phyloP scores from a whole-genome alignment of 2,888 invertebrate genomes.

The Volucella zonaria region DNA sequence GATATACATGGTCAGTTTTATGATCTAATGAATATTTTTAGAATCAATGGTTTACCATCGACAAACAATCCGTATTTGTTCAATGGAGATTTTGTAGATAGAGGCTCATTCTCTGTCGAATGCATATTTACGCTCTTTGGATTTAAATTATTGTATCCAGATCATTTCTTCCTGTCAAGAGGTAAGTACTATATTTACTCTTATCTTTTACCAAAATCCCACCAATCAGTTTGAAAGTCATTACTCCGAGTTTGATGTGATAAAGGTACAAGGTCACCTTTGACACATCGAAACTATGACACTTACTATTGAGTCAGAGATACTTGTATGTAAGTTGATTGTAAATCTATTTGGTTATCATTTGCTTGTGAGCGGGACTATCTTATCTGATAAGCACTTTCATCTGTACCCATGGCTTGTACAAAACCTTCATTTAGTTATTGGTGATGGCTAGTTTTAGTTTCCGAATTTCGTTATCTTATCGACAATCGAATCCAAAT shows the following conservation, averaged over 20 bases:
- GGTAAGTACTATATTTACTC: slow-evolving; percentile 85
- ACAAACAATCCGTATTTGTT: slow-evolving; percentile 97
- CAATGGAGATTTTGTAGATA: slow-evolving; percentile 99
- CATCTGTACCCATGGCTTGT: neutral
- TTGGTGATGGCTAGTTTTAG: neutral
- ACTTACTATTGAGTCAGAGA: too few relatives aligned
- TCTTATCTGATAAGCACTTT: too few relatives aligned
- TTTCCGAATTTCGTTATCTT: slow-evolving; percentile 2
- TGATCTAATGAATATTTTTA: slow-evolving; percentile 98
- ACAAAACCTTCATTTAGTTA: neutral
- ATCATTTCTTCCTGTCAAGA: slow-evolving; percentile 98
- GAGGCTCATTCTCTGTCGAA: slow-evolving; percentile 99
- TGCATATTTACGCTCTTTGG: slow-evolving; percentile 99
- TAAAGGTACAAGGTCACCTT: too few relatives aligned
- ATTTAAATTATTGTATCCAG: slow-evolving; percentile 96
- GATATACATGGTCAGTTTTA: slow-evolving; percentile 99
- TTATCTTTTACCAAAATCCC: neutral
- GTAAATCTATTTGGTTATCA: too few relatives aligned
- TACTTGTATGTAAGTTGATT: too few relatives aligned
- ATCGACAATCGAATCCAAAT: neutral
- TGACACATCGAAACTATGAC: too few relatives aligned
- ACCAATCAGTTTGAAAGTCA: neutral
- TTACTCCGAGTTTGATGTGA: too few relatives aligned
- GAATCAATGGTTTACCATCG: slow-evolving; percentile 97
- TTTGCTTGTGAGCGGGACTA: too few relatives aligned